phyloP scores from a whole-genome alignment of 2,888 invertebrate species.

The Harpalus rubripes region DNA sequence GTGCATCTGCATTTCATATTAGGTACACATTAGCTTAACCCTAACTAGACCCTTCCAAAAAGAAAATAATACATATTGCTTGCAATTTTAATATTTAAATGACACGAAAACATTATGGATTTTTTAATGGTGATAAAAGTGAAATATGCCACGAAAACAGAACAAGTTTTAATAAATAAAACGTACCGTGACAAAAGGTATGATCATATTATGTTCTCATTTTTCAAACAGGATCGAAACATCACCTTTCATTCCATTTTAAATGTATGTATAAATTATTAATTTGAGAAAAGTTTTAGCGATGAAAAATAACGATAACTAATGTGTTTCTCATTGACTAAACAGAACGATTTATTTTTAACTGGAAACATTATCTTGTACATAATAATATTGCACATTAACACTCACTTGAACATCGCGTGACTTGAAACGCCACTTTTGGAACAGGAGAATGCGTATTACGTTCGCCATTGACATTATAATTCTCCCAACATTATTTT shows the following conservation, averaged over 20 bases:
- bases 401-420: slow-evolving; percentile 34
- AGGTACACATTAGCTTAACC: no score
- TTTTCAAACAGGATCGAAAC: background rate
- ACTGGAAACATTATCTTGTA: slow-evolving; percentile 44
- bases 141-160: no score
- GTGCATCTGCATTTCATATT: no score
- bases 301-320: slow-evolving; percentile 27
- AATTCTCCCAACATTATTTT: slow-evolving; percentile 11
- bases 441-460: slow-evolving; percentile 17
- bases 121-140: no score
- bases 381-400: slow-evolving; percentile 47
- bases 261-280: slow-evolving; percentile 4
- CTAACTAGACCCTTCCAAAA: no score
- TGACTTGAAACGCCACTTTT: slow-evolving; percentile 19
- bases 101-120: no score
- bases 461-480: slow-evolving; percentile 1
- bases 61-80: no score
- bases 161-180: no score
- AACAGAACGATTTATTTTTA: slow-evolving; percentile 17
- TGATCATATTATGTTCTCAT: no score
- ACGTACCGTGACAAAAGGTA: no score
- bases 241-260: background rate
- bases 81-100: no score
- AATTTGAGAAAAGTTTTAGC: background rate
- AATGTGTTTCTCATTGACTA: slow-evolving; percentile 28